A percentile compares a stretch with the other conserved stretches of the same genome.
These are phyloP conservation scores for Myiagra hebetior DNA, from an alignment of 2,113 vertebrate genomes.

Conservation along the genomic window DNA sequence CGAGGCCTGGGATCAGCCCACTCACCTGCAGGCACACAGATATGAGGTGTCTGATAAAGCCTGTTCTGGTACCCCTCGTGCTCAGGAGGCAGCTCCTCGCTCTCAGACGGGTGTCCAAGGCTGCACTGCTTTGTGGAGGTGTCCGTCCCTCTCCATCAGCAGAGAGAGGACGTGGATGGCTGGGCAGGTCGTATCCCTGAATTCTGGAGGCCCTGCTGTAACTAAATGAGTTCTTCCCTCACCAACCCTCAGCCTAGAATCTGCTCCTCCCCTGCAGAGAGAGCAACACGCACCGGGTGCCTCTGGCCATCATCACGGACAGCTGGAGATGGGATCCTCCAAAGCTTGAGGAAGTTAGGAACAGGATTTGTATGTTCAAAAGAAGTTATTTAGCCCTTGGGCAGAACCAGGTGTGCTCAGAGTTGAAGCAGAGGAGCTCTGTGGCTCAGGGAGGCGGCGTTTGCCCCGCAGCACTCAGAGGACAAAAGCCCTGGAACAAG, in stretches of 20 bases:
- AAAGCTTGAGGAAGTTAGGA: not conserved
- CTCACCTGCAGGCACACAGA: not conserved
- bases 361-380: not conserved
- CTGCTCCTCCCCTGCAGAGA: not conserved
- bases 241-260: not conserved
- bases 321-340: not conserved
- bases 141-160: not conserved
- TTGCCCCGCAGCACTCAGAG: not conserved
- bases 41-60: not conserved
- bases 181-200: not conserved
- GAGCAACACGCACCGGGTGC: not conserved
- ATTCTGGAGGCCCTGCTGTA: not conserved
- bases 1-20: not conserved
- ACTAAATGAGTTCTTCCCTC: not conserved
- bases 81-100: not conserved
- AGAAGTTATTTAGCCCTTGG: accelerated
- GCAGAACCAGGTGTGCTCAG: not conserved
- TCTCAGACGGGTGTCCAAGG: not conserved
- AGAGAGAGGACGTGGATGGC: not conserved
- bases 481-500: not conserved
- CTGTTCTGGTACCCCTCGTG: accelerated
- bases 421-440: not conserved
- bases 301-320: not conserved
- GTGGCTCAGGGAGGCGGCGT: not conserved
- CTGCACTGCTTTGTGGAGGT: not conserved